Base-by-base conservation (phyloP, 2,888 invertebrate species). In the Catocala nupta region DNA sequence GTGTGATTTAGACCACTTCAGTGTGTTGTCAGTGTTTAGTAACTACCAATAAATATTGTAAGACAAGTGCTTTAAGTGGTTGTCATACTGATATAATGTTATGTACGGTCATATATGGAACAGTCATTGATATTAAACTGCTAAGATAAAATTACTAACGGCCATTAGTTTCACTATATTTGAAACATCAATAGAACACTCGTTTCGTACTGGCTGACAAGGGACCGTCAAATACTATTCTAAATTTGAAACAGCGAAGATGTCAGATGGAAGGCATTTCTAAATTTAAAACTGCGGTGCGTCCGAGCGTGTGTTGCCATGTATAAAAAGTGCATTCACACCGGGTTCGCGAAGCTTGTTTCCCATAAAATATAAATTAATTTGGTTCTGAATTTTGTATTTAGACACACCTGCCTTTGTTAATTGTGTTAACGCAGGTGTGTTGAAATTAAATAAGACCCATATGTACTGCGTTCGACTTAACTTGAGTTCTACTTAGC, bases 221-320 rank as follows among this genome's bases (percentile, higher is more conserved):
- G 74, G 72, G 73, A 76, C 70, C 63, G 75, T 76, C 70, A 74
- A 75, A 70, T 52, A 43, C 68, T 70, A 71, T 83, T 85, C 85
- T 84, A 86, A 81, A 76, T 84, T 83, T 77, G 77, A 81, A 84
- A 77, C 75, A 71, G 72, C 72, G 78, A 80, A 81, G 80, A 78
- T 85, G 86, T 82, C 83, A 87, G 81, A 79, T 76, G 76, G 73
- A 73, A 70, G 76, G 73, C 62, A 72, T 81, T 83, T 88, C 88
- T 88, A 88, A 82, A 84, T 85, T 87, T 89, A 85, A 87, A 87
- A 82, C 74, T 67, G 82, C 80, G 84, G 75, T 75, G 84, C 82
- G 89, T 87, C 89, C 87, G 89, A 78, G 88, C 83, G 83, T 80
- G 75, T 80, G 81, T 78, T 82, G 79, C 83, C 68, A 66, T 68